phyloP scores from a whole-genome alignment of 2,888 invertebrate genomes.

The Junonia oenone region DNA sequence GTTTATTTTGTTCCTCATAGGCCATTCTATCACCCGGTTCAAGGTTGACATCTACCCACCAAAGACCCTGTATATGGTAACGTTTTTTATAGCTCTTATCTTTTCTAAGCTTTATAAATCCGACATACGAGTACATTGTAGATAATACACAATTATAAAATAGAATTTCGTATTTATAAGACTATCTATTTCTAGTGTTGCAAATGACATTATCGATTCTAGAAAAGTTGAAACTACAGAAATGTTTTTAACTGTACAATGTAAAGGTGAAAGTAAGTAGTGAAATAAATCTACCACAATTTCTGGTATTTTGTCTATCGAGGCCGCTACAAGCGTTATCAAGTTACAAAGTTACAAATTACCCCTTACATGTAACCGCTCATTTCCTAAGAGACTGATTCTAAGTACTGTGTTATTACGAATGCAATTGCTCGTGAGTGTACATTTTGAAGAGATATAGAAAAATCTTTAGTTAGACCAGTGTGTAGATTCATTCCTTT shows the following conservation, averaged over 20 bases:
- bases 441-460: neutral
- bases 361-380: neutral
- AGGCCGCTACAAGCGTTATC: conserved; percentile 1
- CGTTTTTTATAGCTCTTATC: no score
- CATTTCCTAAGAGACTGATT: neutral
- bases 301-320: conserved; percentile 1
- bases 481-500: neutral
- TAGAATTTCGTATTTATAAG: neutral
- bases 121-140: no score
- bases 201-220: neutral
- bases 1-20: no score
- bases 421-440: neutral
- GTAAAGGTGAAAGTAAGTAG: neutral
- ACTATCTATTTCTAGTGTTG: neutral
- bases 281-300: neutral
- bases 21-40: no score
- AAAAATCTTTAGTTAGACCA: neutral
- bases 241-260: neutral
- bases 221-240: neutral
- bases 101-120: no score
- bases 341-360: conserved; percentile 15
- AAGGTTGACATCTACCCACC: no score
- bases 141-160: no score
- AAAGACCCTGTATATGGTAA: no score
- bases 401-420: neutral